Evolutionary conservation across 2,888 invertebrate species (phyloP).

Genomic region (Busseola fusca): DNA sequence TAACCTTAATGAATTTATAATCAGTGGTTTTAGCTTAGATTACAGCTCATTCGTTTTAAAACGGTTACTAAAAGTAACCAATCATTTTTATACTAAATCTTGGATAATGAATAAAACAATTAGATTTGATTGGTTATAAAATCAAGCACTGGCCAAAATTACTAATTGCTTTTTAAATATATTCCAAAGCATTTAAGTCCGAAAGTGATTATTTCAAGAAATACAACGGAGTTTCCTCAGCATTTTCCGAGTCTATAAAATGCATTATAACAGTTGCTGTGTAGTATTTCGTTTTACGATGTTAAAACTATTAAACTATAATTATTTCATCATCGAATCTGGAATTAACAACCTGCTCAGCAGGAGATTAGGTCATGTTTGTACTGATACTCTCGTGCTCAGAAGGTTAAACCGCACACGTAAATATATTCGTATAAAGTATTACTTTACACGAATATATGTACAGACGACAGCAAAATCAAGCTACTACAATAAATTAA

Average conservation of each 20-base stretch:
- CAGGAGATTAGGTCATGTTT: background rate
- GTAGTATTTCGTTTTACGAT: conserved; percentile 2
- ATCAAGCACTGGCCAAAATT: conserved; percentile 32
- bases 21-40: conserved; percentile 25
- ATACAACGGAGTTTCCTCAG: conserved; percentile 22
- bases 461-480: background rate
- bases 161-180: conserved; percentile 26
- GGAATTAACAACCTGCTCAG: background rate
- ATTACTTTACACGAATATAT: background rate
- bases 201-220: conserved; percentile 13
- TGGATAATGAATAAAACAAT: conserved; percentile 13
- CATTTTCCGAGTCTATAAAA: conserved; percentile 19
- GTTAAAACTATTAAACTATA: conserved; percentile 12
- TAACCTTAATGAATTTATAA: conserved; percentile 45
- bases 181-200: background rate
- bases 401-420: too few species aligned
- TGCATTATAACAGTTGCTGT: background rate
- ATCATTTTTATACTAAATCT: conserved; percentile 23
- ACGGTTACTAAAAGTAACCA: background rate
- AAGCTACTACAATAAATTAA: too few species aligned
- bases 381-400: too few species aligned
- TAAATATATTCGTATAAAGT: background rate
- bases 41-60: conserved; percentile 20
- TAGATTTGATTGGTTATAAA: conserved; percentile 16
- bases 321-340: conserved; percentile 1